Percentiles rank a stretch among this genome's conserved stretches.
Conservation (phyloP, 2,797 vertebrate genomes). For the Rachycentron canadum region DNA sequence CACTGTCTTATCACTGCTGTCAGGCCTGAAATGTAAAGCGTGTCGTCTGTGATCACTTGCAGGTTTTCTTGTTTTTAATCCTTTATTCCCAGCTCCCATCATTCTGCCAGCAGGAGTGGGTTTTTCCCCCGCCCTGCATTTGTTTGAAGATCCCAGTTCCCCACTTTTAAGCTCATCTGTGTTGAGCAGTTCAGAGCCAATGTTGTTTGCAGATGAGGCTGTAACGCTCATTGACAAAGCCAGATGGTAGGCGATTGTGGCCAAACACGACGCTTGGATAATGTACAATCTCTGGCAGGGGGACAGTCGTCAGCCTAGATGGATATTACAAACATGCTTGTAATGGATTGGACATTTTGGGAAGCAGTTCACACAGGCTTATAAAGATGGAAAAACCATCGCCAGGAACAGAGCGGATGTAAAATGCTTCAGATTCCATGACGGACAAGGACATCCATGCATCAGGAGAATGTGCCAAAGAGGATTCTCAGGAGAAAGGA, state of each 20-base stretch:
- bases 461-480: constrained; percentile 58
- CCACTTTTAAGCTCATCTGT: constrained; percentile 80
- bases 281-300: constrained; percentile 84
- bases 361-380: constrained; percentile 79
- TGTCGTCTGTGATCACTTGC: constrained; percentile 74
- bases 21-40: constrained; percentile 79
- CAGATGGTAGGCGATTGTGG: constrained; percentile 86
- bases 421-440: constrained; percentile 77
- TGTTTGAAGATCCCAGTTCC: constrained; percentile 77
- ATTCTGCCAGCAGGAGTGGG: constrained; percentile 62
- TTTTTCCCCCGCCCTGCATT: constrained; percentile 42
- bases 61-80: constrained; percentile 79
- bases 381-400: constrained; percentile 72
- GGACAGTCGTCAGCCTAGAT: constrained; percentile 81
- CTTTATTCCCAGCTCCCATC: constrained; percentile 73
- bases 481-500: constrained; percentile 53
- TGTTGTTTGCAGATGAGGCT: constrained; percentile 86
- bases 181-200: constrained; percentile 78
- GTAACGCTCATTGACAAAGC: constrained; percentile 82
- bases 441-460: constrained; percentile 68
- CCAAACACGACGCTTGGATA: constrained; percentile 86
- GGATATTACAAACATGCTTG: constrained; percentile 86
- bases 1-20: constrained; percentile 79
- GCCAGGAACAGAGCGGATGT: constrained; percentile 77
- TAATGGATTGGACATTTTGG: constrained; percentile 86